Percentiles rank a stretch among this genome's conserved stretches.
Evolutionary conservation across 2,113 vertebrate species (phyloP).

Genomic region (Microcebus lehilahytsara): DNA sequence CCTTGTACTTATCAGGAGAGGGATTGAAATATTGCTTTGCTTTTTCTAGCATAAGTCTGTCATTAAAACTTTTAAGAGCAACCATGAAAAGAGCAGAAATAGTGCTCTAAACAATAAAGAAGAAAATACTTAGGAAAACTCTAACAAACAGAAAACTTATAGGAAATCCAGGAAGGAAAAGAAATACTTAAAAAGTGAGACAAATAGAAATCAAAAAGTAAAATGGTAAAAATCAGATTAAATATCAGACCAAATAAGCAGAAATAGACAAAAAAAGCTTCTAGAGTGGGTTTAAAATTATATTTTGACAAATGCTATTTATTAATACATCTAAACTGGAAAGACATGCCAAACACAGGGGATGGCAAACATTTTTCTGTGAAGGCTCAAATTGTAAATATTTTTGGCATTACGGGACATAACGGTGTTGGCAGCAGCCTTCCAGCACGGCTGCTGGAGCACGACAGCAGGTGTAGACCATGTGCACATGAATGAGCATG

Average conservation of each 20-base stretch:
- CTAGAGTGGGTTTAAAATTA: neutral
- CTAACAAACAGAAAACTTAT: neutral
- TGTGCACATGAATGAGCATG: neutral
- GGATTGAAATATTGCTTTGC: neutral
- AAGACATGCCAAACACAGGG: neutral
- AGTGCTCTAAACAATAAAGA: neutral
- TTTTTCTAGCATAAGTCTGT: neutral
- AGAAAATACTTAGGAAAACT: neutral
- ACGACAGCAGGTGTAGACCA: neutral
- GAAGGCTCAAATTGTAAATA: neutral
- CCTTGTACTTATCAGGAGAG: neutral
- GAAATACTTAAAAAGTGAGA: neutral
- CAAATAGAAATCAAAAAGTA: neutral
- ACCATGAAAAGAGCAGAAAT: neutral
- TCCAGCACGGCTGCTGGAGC: rapidly evolving
- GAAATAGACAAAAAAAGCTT: neutral
- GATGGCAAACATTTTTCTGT: neutral
- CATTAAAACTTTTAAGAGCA: neutral
- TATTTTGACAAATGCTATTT: neutral
- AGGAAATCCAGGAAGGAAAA: neutral
- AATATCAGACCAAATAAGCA: neutral
- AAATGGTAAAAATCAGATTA: neutral
- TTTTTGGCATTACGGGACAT: neutral
- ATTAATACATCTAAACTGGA: neutral
- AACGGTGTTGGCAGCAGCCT: neutral